These are phyloP conservation scores for Sander vitreus DNA, from an alignment of 2,113 vertebrate genomes.

Conservation along the genomic window DNA sequence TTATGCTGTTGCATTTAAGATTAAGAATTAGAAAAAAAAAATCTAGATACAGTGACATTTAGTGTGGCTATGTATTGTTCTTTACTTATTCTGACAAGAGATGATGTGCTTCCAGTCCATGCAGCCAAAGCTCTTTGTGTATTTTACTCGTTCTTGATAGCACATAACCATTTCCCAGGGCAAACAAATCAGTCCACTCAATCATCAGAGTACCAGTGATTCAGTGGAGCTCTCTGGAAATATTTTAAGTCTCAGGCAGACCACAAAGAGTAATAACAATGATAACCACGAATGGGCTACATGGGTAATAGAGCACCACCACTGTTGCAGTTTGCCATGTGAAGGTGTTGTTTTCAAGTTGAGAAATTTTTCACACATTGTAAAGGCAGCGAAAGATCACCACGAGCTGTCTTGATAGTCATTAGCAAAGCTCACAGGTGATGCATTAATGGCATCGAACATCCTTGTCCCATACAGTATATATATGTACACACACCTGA, in stretches of 20 bases:
- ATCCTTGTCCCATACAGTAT: not conserved
- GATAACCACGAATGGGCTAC: conserved; percentile 76
- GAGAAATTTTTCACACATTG: conserved; percentile 54
- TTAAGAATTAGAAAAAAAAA: conserved; percentile 56
- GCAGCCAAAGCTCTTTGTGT: conserved; percentile 27
- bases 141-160: conserved; percentile 53
- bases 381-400: conserved; percentile 74
- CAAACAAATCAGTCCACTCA: conserved; percentile 66
- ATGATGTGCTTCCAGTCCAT: conserved; percentile 39
- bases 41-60: conserved; percentile 52
- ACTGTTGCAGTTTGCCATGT: conserved; percentile 66
- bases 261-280: conserved; percentile 77
- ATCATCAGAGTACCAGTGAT: conserved; percentile 46
- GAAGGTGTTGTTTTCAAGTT: conserved; percentile 75
- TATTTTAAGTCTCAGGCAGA: conserved; percentile 74
- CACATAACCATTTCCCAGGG: conserved; percentile 42
- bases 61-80: conserved; percentile 48
- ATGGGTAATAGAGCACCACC: conserved; percentile 77
- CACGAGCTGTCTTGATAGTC: conserved; percentile 36
- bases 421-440: conserved; percentile 54
- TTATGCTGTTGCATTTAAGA: conserved; percentile 74
- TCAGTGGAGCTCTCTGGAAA: conserved; percentile 54
- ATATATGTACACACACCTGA: not conserved
- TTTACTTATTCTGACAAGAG: conserved; percentile 48
- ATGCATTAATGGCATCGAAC: conserved; percentile 63